Base-by-base conservation (phyloP, 2,888 invertebrate genomes). In the Corythucha ciliata region DNA sequence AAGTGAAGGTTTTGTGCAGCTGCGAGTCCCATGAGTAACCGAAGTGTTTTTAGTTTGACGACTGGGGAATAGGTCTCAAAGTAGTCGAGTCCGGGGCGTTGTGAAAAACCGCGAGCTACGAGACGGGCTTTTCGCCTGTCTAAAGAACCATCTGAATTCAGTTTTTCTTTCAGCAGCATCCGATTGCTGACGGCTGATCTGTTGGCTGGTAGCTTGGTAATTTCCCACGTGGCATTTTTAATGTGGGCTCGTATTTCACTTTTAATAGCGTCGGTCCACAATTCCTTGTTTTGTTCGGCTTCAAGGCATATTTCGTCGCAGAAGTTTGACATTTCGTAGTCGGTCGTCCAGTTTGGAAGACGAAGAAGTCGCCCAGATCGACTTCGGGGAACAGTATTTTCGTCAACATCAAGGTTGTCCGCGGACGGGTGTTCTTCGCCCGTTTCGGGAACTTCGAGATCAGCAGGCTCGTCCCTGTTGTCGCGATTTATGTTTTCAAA, bases 21-120 rank as follows among this genome's bases (percentile, higher is more conserved):
- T 29, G 48, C 52, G 2, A 40, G 14, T 10, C 26, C 48, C n/a
- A 52, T 12, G 10, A 52, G 24, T 14, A 52, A 10, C 12, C 54
- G 8, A 20, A 55, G 20, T 25, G 53, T 37, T 25, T 39, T 36
- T 26, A 29, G 25, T 24, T 53, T 39, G 10, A 40, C 52, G 8
- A 54, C 44, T 26, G 44, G 44, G 8, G 29, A 29, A 18, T 44
- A 44, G 3, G 29, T 44, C 20, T 44, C 44, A 29, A 5, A 18
- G 7, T 32, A 46, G 36, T 56, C 50, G 2, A 49, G 2, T 8
- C 46, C 53, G 4, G 42, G 25, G n/a, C n/a, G n/a, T n/a, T n/a
- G n/a, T n/a, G n/a, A n/a, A 33, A 42, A 54, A 1, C 53, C 48
- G n/a, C 45, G 24, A 10, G 32, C 52, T 3, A 54, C 54, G n/a